Base-by-base conservation (phyloP, 2,797 vertebrate genomes). In the Sebastes trivittatus region DNA sequence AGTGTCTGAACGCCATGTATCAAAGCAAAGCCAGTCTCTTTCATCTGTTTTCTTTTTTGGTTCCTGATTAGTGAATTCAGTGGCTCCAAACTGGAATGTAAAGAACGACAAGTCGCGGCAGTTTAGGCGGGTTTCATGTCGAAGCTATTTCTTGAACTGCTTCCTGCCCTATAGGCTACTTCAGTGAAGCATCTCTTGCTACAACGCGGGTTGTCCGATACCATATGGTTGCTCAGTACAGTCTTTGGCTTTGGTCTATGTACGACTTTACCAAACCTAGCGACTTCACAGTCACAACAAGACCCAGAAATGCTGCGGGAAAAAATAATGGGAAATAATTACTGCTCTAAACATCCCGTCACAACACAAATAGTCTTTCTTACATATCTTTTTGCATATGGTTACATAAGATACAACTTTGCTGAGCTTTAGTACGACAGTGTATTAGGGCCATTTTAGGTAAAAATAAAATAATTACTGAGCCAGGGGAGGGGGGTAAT, bases 21-120 rank as follows among this genome's bases (percentile, higher is more conserved):
- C 92, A 94, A 94, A 94, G 93, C 86, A 64, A 63, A 82, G 63
- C 16, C 0, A 71, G 72, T 67, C 79, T 83, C 87, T 94, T 93
- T 95, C 85, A 93, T 94, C 78, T 89, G 74, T 36, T 70, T 42
- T 81, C 49, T 75, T 27, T 59, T 81, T 73, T 30, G 30, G 55
- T 64, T 78, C 49, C 25, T 92, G 83, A 92, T 93, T 88, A 92
- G 83, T 73, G 83, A 67, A 91, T 86, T 75, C 67, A 64, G 60
- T 14, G 25, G 63, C 34, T 42, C 20, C n/a, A 60, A 68, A 63
- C 20, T 60, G 16, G 49, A 76, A 72, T 9, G 2, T 46, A 54
- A 71, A 38, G 72, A 23, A 63, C 3, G 11, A 67, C 20, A 74
- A 71, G 56, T 46, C 49, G 70, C 8, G 1, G 11, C 27, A 38